phyloP scores from a whole-genome alignment of 2,888 invertebrate genomes.

The Diadegma fenestrale region DNA sequence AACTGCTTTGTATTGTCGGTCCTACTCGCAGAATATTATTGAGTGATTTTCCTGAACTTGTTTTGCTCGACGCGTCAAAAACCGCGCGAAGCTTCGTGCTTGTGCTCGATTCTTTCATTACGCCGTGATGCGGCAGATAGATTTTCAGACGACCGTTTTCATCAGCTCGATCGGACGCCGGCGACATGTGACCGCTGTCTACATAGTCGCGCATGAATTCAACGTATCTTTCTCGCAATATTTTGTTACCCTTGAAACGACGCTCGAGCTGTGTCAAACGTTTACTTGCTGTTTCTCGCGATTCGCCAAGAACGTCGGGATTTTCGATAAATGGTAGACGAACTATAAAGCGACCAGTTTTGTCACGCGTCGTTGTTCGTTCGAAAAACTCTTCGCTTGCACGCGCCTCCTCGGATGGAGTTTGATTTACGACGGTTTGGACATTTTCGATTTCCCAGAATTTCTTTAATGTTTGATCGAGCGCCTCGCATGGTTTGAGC shows the following conservation, averaged over 20 bases:
- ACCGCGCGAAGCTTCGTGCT: slow-evolving; percentile 37
- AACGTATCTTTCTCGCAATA: slow-evolving; percentile 22
- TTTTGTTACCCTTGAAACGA: slow-evolving; percentile 11
- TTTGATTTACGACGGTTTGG: not conserved
- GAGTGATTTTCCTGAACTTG: slow-evolving; percentile 51
- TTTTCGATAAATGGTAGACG: slow-evolving; percentile 17
- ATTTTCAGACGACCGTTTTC: slow-evolving; percentile 21
- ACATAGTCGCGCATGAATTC: slow-evolving; percentile 49
- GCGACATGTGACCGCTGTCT: slow-evolving; percentile 46
- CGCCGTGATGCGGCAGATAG: slow-evolving; percentile 41
- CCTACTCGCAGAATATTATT: slow-evolving; percentile 1
- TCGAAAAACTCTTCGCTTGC: slow-evolving; percentile 34
- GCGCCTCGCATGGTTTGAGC: slow-evolving; percentile 3
- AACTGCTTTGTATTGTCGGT: slow-evolving; percentile 5
- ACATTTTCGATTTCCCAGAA: slow-evolving; percentile 51
- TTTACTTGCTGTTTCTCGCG: slow-evolving; percentile 22
- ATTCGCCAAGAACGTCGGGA: not conserved
- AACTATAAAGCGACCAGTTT: slow-evolving; percentile 18
- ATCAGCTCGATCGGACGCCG: not conserved
- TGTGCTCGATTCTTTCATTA: slow-evolving; percentile 27
- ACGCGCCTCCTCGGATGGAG: slow-evolving; percentile 10
- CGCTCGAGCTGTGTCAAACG: slow-evolving; percentile 18
- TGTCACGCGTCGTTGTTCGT: slow-evolving; percentile 15
- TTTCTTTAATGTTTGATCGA: slow-evolving; percentile 28
- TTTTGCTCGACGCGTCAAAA: slow-evolving; percentile 46